Conservation (phyloP, 2,797 vertebrate genomes). For the Octomys mimax region DNA sequence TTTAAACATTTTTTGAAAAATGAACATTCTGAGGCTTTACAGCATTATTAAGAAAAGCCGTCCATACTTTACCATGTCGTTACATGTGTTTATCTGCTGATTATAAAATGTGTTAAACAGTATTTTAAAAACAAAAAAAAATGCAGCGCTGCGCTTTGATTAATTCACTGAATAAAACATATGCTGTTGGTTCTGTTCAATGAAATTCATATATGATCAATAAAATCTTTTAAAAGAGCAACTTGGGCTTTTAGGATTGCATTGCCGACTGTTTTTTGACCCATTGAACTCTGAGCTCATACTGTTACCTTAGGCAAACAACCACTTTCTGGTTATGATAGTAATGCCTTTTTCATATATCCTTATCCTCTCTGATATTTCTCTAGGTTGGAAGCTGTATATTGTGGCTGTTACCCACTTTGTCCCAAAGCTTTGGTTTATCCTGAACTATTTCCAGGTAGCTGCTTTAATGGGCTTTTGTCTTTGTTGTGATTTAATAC, state of each 20-base stretch:
- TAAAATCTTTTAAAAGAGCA: constrained; percentile 91
- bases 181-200: constrained; percentile 92
- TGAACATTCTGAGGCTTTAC: constrained; percentile 77
- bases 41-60: constrained; percentile 90
- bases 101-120: constrained; percentile 93
- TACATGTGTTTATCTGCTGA: constrained; percentile 92
- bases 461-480: constrained; percentile 53
- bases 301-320: constrained; percentile 77
- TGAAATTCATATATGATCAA: constrained; percentile 91
- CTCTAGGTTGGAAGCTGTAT: constrained; percentile 96
- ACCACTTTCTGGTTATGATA: constrained; percentile 73
- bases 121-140: constrained; percentile 92
- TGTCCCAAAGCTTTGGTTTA: constrained; percentile 97
- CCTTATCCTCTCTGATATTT: constrained; percentile 68
- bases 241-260: constrained; percentile 87
- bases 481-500: constrained; percentile 72
- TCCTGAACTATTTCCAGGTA: constrained; percentile 98
- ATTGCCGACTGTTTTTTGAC: constrained; percentile 80
- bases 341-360: constrained; percentile 76
- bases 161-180: constrained; percentile 93
- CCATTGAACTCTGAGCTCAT: constrained; percentile 63
- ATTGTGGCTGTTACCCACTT: constrained; percentile 97
- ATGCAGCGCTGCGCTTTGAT: constrained; percentile 91
- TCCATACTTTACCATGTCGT: constrained; percentile 91
- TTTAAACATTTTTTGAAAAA: constrained; percentile 72